Conservation (phyloP, 2,797 vertebrate species). For the Eulemur coronatus region DNA sequence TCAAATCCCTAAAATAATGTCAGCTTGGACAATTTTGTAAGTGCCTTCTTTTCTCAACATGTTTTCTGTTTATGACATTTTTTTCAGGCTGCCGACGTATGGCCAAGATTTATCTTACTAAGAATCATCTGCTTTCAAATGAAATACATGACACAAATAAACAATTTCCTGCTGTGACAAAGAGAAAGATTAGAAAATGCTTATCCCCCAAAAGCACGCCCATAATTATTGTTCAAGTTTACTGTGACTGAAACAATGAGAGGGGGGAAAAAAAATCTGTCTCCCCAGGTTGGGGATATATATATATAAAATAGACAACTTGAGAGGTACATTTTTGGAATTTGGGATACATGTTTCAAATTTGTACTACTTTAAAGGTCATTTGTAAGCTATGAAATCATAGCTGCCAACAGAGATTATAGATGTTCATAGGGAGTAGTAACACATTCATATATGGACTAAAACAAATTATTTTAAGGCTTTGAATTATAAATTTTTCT, state of each 20-base stretch:
- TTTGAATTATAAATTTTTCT: not conserved
- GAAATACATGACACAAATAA: constrained; percentile 65
- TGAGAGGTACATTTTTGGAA: not conserved
- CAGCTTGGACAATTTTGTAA: not conserved
- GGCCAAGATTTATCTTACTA: constrained; percentile 71
- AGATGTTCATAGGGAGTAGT: not conserved
- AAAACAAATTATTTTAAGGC: not conserved
- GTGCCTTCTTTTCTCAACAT: constrained; percentile 67
- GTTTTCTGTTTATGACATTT: constrained; percentile 11
- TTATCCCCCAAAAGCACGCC: constrained; percentile 16
- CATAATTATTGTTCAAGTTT: constrained; percentile 3
- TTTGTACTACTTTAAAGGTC: not conserved
- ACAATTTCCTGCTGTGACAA: constrained; percentile 60
- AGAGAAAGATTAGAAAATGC: constrained; percentile 53
- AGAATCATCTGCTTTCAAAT: constrained; percentile 64
- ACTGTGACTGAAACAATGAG: constrained; percentile 4
- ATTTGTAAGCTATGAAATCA: constrained; percentile 23
- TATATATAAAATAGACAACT: not conserved
- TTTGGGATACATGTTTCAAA: not conserved
- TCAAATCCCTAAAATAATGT: not conserved
- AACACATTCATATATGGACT: not conserved
- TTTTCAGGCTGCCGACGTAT: constrained; percentile 70
- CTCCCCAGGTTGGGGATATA: not conserved
- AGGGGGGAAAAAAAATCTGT: not conserved
- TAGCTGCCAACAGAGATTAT: not conserved